These are phyloP conservation scores for Aptenodytes forsteri DNA, from an alignment of 2,113 vertebrate genomes.

Conservation along the genomic window DNA sequence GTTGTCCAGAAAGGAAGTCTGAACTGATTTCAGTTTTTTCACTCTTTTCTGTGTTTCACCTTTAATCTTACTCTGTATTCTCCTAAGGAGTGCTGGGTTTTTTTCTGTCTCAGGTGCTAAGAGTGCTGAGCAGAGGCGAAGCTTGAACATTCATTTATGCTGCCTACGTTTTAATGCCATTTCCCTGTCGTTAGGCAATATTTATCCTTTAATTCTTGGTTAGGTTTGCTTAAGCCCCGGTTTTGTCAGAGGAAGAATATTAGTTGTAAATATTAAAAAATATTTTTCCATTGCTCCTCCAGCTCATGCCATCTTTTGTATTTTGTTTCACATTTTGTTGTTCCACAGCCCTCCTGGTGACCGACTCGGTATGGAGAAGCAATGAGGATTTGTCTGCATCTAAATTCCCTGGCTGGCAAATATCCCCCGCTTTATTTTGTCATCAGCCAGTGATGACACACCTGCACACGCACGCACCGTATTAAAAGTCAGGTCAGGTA, in stretches of 20 bases:
- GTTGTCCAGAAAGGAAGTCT: not conserved
- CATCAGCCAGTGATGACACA: not conserved
- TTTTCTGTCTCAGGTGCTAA: not conserved
- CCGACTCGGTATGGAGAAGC: accelerated
- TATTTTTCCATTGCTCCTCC: not conserved
- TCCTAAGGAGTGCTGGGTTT: accelerated
- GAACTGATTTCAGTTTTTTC: not conserved
- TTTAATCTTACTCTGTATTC: not conserved
- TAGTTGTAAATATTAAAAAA: not conserved
- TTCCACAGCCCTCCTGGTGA: not conserved
- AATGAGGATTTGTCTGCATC: not conserved
- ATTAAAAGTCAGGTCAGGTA: not conserved
- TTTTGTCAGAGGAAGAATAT: not conserved
- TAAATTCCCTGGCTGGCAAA: not conserved
- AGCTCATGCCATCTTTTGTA: not conserved
- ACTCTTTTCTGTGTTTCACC: not conserved
- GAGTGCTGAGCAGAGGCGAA: not conserved
- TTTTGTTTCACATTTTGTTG: not conserved
- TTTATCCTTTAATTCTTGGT: not conserved
- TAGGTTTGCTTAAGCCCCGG: not conserved
- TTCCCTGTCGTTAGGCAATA: not conserved
- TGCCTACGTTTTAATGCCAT: not conserved
- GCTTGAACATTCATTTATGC: not conserved
- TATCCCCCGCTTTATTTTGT: not conserved
- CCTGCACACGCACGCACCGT: accelerated